phyloP scores from a whole-genome alignment of 2,888 invertebrate species.

The Trichacis sp. region DNA sequence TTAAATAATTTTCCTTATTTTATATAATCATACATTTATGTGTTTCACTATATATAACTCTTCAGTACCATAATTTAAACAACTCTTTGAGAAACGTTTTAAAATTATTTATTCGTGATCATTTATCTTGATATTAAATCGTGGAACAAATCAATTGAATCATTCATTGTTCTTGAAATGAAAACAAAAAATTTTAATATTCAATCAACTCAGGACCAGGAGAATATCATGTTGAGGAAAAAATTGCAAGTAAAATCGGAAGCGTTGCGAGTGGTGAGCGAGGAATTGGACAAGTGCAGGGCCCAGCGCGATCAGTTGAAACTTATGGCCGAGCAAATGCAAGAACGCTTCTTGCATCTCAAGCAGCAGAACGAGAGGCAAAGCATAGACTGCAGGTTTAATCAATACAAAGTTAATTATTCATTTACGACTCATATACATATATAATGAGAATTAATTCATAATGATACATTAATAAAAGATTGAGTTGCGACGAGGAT shows the following conservation, averaged over 20 bases:
- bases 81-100: no score
- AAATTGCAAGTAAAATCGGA: constrained; percentile 87
- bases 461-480: not conserved
- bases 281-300: constrained; percentile 82
- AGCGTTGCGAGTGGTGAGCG: constrained; percentile 82
- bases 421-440: no score
- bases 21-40: no score
- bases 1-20: no score
- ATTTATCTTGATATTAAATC: no score
- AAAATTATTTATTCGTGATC: no score
- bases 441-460: no score
- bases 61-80: no score
- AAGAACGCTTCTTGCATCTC: constrained; percentile 71
- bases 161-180: constrained; percentile 8
- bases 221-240: constrained; percentile 50
- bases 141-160: no score
- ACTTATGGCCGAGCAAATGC: constrained; percentile 82
- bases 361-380: constrained; percentile 63
- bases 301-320: constrained; percentile 85
- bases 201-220: constrained; percentile 3
- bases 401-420: no score
- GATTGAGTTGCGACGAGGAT: constrained; percentile 8
- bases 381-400: constrained; percentile 45
- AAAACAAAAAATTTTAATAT: no score
- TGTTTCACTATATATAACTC: no score